phyloP scores from a whole-genome alignment of 2,797 vertebrate genomes.

The Molossus molossus region DNA sequence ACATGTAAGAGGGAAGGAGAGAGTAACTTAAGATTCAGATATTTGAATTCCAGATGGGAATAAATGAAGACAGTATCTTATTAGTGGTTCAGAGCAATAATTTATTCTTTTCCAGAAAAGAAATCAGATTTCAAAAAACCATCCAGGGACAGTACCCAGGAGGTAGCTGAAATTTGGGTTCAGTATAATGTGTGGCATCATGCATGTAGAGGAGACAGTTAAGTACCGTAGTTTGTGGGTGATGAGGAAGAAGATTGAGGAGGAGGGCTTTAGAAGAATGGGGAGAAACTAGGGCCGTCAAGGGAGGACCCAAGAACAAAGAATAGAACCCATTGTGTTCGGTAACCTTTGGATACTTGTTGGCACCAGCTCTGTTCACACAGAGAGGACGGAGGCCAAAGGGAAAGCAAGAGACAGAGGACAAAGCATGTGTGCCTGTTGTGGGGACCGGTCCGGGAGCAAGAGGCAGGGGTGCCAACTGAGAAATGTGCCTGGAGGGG shows the following conservation, averaged over 20 bases:
- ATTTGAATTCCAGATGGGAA: background rate
- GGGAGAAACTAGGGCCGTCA: background rate
- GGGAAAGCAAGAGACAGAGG: background rate
- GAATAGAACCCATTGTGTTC: background rate
- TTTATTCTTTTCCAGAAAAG: no score
- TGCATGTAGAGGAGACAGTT: background rate
- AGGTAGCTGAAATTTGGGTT: background rate
- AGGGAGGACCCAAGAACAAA: background rate
- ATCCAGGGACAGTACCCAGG: background rate
- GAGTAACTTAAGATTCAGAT: background rate
- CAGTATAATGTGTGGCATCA: background rate
- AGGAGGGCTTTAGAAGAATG: background rate
- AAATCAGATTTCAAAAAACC: background rate
- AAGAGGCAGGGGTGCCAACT: accelerated
- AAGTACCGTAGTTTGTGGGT: background rate
- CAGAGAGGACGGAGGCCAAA: background rate
- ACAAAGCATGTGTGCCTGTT: accelerated
- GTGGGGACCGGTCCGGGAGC: background rate
- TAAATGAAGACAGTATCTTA: background rate
- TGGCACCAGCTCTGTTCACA: background rate
- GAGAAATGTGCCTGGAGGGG: background rate
- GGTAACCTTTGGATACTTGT: background rate
- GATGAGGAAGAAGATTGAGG: background rate
- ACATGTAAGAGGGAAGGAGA: background rate
- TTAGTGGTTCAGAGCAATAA: background rate